phyloP scores from a whole-genome alignment of 2,113 vertebrate genomes.

The Axis porcinus region DNA sequence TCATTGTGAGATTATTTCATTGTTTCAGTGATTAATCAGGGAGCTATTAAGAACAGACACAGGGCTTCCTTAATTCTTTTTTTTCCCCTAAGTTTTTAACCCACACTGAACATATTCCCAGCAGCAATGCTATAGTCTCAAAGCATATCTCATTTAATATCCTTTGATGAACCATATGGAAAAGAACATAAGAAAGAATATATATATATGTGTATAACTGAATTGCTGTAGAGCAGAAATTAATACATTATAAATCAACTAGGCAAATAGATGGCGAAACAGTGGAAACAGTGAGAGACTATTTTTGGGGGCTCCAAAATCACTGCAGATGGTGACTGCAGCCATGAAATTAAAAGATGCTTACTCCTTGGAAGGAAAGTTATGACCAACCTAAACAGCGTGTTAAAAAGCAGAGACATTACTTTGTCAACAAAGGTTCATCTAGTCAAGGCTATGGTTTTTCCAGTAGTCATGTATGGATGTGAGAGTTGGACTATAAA shows the following conservation, averaged over 20 bases:
- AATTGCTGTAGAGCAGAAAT: neutral
- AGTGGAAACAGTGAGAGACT: neutral
- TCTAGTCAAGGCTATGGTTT: neutral
- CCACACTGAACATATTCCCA: neutral
- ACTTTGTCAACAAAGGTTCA: neutral
- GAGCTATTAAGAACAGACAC: neutral
- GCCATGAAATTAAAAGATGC: neutral
- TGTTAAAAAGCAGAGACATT: neutral
- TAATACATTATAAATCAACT: neutral
- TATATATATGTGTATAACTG: neutral
- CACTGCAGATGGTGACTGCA: neutral
- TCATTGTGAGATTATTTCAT: neutral
- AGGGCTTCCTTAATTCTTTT: neutral
- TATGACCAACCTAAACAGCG: neutral
- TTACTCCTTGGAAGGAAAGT: neutral
- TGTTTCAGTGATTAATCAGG: neutral
- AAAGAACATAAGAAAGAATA: neutral
- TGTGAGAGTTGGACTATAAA: neutral
- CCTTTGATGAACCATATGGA: neutral
- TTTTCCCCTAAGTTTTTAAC: neutral
- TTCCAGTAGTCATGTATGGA: neutral
- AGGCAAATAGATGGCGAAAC: neutral
- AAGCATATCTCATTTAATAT: neutral
- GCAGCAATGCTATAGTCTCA: neutral
- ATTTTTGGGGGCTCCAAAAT: neutral